Conservation (phyloP, 2,888 invertebrate genomes). For the Anthrax anthrax region DNA sequence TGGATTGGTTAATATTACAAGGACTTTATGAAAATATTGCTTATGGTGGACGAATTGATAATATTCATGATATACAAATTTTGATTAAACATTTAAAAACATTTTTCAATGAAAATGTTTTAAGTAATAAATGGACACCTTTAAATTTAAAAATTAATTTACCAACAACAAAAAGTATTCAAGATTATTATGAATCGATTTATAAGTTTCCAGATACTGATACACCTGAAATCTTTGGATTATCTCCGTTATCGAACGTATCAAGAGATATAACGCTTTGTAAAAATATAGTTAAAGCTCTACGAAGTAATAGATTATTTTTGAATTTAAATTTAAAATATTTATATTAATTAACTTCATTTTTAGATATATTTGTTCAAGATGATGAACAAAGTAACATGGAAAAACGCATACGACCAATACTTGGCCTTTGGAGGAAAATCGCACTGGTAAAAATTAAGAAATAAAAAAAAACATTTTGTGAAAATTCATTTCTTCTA, state of each 20-base stretch:
- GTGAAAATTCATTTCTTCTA: too few relatives aligned
- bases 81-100: slow-evolving; percentile 40
- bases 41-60: slow-evolving; percentile 77
- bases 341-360: not conserved
- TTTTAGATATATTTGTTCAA: slow-evolving; percentile 14
- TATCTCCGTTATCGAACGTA: slow-evolving; percentile 28
- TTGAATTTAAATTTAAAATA: slow-evolving; percentile 1
- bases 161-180: slow-evolving; percentile 26
- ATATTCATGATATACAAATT: slow-evolving; percentile 46
- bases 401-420: slow-evolving; percentile 48
- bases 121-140: slow-evolving; percentile 45
- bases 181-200: slow-evolving; percentile 28
- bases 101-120: slow-evolving; percentile 42
- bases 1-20: slow-evolving; percentile 58
- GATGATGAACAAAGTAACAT: slow-evolving; percentile 33
- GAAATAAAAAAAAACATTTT: not conserved
- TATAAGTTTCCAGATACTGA: slow-evolving; percentile 28
- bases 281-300: slow-evolving; percentile 22
- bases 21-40: slow-evolving; percentile 66
- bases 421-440: slow-evolving; percentile 75
- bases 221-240: slow-evolving; percentile 26
- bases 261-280: slow-evolving; percentile 27
- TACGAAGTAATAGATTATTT: slow-evolving; percentile 24
- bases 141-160: slow-evolving; percentile 34
- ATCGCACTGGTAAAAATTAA: slow-evolving; percentile 38